Base-by-base conservation (phyloP, 92 coral and sea anemone genomes). In the Siderastrea siderea region DNA sequence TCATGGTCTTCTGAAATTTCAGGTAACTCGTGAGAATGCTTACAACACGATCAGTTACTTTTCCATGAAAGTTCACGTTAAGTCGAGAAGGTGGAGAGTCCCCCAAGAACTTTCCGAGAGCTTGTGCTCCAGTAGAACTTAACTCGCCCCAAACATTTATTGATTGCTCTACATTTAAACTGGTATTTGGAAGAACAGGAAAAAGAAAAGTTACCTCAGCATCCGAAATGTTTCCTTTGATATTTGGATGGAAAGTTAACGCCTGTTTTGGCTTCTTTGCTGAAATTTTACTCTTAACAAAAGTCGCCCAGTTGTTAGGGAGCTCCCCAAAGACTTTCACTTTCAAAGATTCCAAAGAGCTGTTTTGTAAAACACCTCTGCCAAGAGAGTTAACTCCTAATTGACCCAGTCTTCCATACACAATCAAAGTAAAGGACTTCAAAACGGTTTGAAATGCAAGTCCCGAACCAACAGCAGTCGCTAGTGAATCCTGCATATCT, bases 141-240 rank as follows among this genome's bases (percentile, higher is more conserved):
- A 68, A 50, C 45, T 51, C 66, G 14, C 85, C 83, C 82, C 58
- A 61, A 45, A 78, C n/a, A 57, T 59, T 17, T 7, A 62, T 14
- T 12, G 82, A 57, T 2, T 11, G 70, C 60, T 48, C 7, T 6
- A 19, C 4, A 8, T 14, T 2, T 3, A 19, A 73, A 15, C 47
- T 12, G 9, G 44, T 73, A 44, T 73, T 3, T 2, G 9, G 14
- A 61, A 79, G 2, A 67, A 0, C 17, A 0, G 74, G 51, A 6
- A 19, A 38, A 65, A 80, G 47, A 5, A 2, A 0, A 26, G 13
- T 38, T 9, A 65, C 1, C 11, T 50, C 59, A 16, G 17, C 5
- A 19, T 1, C 38, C 12, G 64, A 5, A 8, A 80, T 51, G 8
- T 7, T 62, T 19, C 71, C 66, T 47, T 78, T 26, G 38, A 26